Evolutionary conservation across 2,888 invertebrate genomes (phyloP).

Genomic region (Drosophila borealis): DNA sequence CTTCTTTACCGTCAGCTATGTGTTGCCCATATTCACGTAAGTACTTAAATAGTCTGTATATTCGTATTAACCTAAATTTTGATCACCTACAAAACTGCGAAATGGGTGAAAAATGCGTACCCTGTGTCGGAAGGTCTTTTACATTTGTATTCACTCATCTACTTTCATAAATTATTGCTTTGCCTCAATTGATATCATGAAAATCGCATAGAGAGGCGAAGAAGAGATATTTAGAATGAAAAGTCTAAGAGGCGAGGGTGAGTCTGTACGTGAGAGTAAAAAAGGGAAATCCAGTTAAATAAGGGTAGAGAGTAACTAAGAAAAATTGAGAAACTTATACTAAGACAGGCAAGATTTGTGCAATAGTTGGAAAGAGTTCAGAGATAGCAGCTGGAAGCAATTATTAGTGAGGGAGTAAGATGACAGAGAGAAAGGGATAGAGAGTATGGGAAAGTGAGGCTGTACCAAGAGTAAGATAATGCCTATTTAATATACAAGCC

Average conservation of each 20-base stretch:
- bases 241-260: not conserved
- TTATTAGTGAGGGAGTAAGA: too few species aligned
- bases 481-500: not conserved
- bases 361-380: too few species aligned
- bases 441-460: too few species aligned
- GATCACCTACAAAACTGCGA: not conserved
- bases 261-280: not conserved
- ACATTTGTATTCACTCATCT: too few species aligned
- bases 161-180: not conserved
- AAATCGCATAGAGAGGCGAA: not conserved
- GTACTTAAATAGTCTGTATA: conserved; percentile 72
- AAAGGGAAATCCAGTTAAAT: not conserved
- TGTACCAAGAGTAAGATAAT: too few species aligned
- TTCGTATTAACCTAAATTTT: too few species aligned
- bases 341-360: too few species aligned
- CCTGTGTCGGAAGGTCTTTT: not conserved
- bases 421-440: too few species aligned
- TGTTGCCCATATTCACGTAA: conserved; percentile 95
- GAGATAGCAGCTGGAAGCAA: too few species aligned
- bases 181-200: not conserved
- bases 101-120: not conserved
- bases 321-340: too few species aligned
- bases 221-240: not conserved
- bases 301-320: not conserved
- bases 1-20: conserved; percentile 92